Percentiles rank a stretch among this genome's conserved stretches.
Conservation (phyloP, 2,797 vertebrate genomes). For the Heterohyrax brucei region DNA sequence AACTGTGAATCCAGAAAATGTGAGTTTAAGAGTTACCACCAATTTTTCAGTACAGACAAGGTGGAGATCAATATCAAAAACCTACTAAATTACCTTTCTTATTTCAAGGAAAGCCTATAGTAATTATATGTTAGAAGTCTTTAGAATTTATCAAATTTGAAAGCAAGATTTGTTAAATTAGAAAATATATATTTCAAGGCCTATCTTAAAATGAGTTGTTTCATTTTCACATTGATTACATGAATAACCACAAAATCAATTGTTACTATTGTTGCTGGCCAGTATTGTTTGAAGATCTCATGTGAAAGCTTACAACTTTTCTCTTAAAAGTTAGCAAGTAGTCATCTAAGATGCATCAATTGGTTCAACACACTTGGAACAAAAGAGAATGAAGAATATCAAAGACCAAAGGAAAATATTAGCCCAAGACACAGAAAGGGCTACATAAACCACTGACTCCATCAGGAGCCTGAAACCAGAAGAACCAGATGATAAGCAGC, state of each 20-base stretch:
- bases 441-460: too few species aligned
- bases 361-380: too few species aligned
- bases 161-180: neutral
- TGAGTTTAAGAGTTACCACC: neutral
- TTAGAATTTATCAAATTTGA: neutral
- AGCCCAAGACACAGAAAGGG: too few species aligned
- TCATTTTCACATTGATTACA: neutral
- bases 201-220: conserved; percentile 27
- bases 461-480: too few species aligned
- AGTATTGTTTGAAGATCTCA: neutral
- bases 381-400: too few species aligned
- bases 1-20: neutral
- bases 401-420: too few species aligned
- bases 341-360: too few species aligned
- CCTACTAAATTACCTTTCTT: neutral
- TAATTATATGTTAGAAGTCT: neutral
- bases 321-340: too few species aligned
- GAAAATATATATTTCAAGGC: neutral
- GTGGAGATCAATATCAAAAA: neutral
- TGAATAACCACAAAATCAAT: neutral
- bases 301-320: neutral
- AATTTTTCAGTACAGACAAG: neutral
- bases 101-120: neutral
- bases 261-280: neutral
- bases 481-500: too few species aligned